Evolutionary conservation across 1,140 invertebrate genomes (phyloP).

Genomic region (Drosophila tani): DNA sequence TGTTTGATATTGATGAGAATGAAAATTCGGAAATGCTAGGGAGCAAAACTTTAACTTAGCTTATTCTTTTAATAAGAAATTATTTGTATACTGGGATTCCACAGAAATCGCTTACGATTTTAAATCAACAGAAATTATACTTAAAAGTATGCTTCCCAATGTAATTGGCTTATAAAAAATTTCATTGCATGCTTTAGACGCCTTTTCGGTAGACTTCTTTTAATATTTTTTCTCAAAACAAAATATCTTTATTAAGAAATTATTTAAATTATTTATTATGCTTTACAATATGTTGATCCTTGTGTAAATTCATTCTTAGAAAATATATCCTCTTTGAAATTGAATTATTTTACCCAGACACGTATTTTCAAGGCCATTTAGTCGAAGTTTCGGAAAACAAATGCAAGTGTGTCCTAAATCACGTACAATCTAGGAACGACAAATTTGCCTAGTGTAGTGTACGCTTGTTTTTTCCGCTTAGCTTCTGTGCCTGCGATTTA

Average conservation of each 20-base stretch:
- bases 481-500: slow-evolving; percentile 41
- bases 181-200: not conserved
- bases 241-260: too few relatives aligned
- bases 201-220: not conserved
- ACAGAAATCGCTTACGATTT: not conserved
- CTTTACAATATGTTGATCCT: too few relatives aligned
- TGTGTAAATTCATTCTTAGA: too few relatives aligned
- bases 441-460: slow-evolving; percentile 8
- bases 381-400: too few relatives aligned
- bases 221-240: not conserved
- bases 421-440: not conserved
- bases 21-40: not conserved
- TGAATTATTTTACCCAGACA: too few relatives aligned
- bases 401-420: too few relatives aligned
- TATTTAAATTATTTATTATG: too few relatives aligned
- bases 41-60: too few relatives aligned
- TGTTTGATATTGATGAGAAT: not conserved
- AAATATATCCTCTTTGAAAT: too few relatives aligned
- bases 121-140: not conserved
- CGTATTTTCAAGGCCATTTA: too few relatives aligned
- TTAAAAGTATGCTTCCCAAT: too few relatives aligned
- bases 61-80: not conserved
- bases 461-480: slow-evolving; percentile 43
- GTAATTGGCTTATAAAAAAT: too few relatives aligned
- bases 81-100: not conserved